Evolutionary conservation across 2,888 invertebrate species (phyloP), one percentile per base, ranked within the genome.

Genomic region (Eurois occulta): DNA sequence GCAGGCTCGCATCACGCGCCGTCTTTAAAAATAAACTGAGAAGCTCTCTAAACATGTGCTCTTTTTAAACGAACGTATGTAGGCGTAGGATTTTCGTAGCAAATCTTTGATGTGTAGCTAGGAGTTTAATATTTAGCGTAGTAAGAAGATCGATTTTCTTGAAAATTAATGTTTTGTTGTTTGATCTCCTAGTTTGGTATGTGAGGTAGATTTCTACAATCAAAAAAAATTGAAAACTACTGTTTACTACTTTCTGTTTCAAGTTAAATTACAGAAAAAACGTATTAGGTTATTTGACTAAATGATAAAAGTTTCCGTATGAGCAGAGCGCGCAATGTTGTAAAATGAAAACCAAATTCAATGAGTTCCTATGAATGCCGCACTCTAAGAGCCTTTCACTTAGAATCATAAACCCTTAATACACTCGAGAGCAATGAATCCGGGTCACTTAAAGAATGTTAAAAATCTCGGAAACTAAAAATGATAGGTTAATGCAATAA

Each of bases 1-100:
- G 93, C 86, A 88, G 86, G 83, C 77, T 80, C 83, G 75, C 86
- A 85, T 84, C 86, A 86, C 81, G 87, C 75, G 83, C 83, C 80
- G 80, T 82, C 88, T 91, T 88, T 90, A 87, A 88, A 87, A 80
- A 82, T 83, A 85, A 85, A 86, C 86, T 81, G 72, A 70, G 76
- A 69, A 74, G 28, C 73, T 80, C 70, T 52, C 48, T 46, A 68
- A 72, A 87, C 74, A 81, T 76, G 69, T 62, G 58, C 58, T 48
- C 38, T 69, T 62, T 67, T 80, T 28, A 52, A 60, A 60, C 41
- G 38, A 67, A 69, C 18, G 28, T 58, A 60, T 48, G 41, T 38
- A 41, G 67, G 32, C 13, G 32, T 48, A 32, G 41, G 7, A 48
- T 21, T 58, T 77, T 75, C 13, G 13, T 35, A 32, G 38, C 13